These are phyloP conservation scores for Drosophila borborema DNA, from an alignment of 2,888 invertebrate genomes.

Conservation along the genomic window DNA sequence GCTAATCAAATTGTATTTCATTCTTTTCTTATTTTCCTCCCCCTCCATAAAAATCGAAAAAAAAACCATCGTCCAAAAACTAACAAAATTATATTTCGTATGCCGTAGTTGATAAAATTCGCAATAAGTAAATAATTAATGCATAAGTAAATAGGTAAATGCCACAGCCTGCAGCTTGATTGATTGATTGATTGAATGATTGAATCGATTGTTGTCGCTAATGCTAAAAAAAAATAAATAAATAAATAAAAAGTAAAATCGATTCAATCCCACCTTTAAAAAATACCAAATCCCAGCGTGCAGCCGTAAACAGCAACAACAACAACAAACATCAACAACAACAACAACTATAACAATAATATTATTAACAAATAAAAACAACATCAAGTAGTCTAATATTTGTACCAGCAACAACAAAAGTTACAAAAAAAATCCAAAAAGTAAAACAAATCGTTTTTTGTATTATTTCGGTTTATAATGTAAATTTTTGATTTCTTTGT, in stretches of 20 bases:
- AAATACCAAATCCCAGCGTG: slow-evolving; percentile 31
- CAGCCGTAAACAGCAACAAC: slow-evolving; percentile 46
- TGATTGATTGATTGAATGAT: slow-evolving; percentile 63
- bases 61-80: slow-evolving; percentile 36
- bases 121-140: slow-evolving; percentile 64
- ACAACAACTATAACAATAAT: slow-evolving; percentile 41
- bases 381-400: slow-evolving; percentile 62
- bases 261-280: slow-evolving; percentile 46
- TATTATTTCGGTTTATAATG: slow-evolving; percentile 1
- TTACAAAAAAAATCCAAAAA: not conserved
- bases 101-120: slow-evolving; percentile 75
- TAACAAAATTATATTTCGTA: slow-evolving; percentile 52
- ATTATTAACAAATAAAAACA: slow-evolving; percentile 33
- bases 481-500: slow-evolving; percentile 30
- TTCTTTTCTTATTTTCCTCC: slow-evolving; percentile 73
- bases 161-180: slow-evolving; percentile 72
- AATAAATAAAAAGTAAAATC: slow-evolving; percentile 17
- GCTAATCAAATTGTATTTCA: slow-evolving; percentile 76
- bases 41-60: slow-evolving; percentile 35
- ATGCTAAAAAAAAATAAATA: slow-evolving; percentile 27
- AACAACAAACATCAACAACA: slow-evolving; percentile 41
- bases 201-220: slow-evolving; percentile 67
- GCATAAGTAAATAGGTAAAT: slow-evolving; percentile 66
- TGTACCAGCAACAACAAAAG: slow-evolving; percentile 44
- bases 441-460: slow-evolving; percentile 4